Conservation (phyloP, 2,797 vertebrate species). For the Pteronotus mesoamericanus region DNA sequence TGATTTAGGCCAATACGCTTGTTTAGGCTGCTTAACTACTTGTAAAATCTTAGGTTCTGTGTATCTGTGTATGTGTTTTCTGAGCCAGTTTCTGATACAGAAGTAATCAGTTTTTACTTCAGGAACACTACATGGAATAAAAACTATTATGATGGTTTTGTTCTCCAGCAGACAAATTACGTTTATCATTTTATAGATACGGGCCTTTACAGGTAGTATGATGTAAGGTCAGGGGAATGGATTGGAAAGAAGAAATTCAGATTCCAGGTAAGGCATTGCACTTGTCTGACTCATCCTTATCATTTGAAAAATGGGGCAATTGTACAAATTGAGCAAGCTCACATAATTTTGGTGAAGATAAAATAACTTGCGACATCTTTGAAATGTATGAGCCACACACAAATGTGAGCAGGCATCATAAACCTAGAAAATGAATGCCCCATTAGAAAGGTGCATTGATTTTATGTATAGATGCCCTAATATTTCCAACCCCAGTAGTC, state of each 20-base stretch:
- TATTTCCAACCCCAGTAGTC: background rate
- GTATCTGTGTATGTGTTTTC: background rate
- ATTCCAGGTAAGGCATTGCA: background rate
- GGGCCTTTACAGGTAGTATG: background rate
- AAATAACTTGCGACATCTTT: background rate
- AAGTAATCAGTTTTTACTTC: slow-evolving; percentile 11
- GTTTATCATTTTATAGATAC: background rate
- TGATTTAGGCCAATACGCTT: background rate
- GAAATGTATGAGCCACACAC: background rate
- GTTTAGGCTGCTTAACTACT: background rate
- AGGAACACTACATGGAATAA: background rate
- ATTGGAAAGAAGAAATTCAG: slow-evolving; percentile 10
- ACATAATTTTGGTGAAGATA: slow-evolving; percentile 1
- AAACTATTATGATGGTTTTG: background rate
- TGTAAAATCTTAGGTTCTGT: background rate
- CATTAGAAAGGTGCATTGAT: background rate
- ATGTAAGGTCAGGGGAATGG: background rate
- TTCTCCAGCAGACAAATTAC: background rate
- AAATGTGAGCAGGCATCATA: background rate
- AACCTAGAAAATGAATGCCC: background rate
- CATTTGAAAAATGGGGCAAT: background rate
- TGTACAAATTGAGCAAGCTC: background rate
- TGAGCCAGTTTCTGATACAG: background rate
- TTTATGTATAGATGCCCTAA: background rate
- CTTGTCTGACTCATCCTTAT: background rate